Evolutionary conservation across 2,888 invertebrate species (phyloP).

Genomic region (Scrobipalpa atriplicella): DNA sequence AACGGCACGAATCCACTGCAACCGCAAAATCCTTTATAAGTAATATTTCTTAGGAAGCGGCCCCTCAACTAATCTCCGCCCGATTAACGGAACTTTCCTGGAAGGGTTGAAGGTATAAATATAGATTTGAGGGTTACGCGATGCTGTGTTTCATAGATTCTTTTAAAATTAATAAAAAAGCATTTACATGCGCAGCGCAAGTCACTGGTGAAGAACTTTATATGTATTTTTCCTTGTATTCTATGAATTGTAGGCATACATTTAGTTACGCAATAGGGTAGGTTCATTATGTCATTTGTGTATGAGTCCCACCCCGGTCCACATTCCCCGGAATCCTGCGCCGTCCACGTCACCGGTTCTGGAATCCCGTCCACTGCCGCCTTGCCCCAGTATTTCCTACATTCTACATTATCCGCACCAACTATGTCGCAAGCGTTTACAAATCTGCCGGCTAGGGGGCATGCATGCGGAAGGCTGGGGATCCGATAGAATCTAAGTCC

Average conservation of each 20-base stretch:
- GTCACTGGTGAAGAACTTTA: too few species aligned
- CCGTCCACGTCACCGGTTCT: conserved; percentile 1
- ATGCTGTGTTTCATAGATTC: too few species aligned
- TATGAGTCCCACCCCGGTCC: background rate
- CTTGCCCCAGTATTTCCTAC: conserved; percentile 11
- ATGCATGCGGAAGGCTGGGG: background rate
- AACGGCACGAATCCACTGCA: conserved; percentile 14
- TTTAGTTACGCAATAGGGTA: too few species aligned
- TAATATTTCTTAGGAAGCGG: conserved; percentile 23
- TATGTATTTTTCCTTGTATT: too few species aligned
- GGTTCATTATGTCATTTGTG: too few species aligned
- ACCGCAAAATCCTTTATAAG: conserved; percentile 22
- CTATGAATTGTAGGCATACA: too few species aligned
- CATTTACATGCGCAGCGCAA: too few species aligned
- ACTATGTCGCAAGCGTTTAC: conserved; percentile 17
- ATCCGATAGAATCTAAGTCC: background rate
- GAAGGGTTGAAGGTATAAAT: background rate
- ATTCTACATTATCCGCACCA: conserved; percentile 8
- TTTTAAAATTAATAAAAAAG: too few species aligned
- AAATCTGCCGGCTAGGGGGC: background rate
- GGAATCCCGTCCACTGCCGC: conserved; percentile 11
- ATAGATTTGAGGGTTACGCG: background rate
- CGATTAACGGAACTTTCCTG: conserved; percentile 14
- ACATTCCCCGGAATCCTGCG: conserved; percentile 8
- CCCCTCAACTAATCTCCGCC: conserved; percentile 8